Evolutionary conservation across 1,140 invertebrate genomes (phyloP), one percentile per base, ranked within the genome.

Genomic region (Drosophila orosa): DNA sequence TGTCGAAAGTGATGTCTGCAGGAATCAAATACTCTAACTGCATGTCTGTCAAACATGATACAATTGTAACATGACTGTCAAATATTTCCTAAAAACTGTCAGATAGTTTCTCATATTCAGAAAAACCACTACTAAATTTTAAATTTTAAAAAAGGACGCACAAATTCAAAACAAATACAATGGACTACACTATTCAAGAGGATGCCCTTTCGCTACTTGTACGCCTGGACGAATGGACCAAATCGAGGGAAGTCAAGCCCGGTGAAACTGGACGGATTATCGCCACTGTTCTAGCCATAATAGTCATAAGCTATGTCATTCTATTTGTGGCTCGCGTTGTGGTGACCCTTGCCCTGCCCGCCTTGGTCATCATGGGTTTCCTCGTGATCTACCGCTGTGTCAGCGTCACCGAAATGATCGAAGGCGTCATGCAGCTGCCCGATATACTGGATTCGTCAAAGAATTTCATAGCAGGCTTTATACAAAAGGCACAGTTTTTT

Each of bases 191-290:
- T 10, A 3, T 6, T 3, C 5, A 31, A 1, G 25, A 45, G 8
- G 13, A 33, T 22, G 4, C 7, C 1, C 12, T 22, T 22, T 54
- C 52, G 3, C 5, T 44, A 6, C 2, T 47, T 40, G 17, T 39
- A 8, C 29, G 45, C 19, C 17, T 76, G 17, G 24, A 55, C 12
- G 54, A 74, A n/a, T 76, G 61, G 47, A 40, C 13, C 27, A 42
- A 48, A 7, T 8, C 19, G n/a, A 39, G 9, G 13, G 39, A 66
- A 24, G 7, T 39, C 5, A 37, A 10, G 3, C 24, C 39, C 8
- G 37, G 25, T 6, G 73, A 76, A 55, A 35, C 66, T 17, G 61
- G 58, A 17, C 60, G 55, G 5, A 12, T 74, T 17, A 9, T 76
- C n/a, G 52, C 40, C 35, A 19, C 58, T 12, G 15, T 54, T 10